Percentiles rank a stretch among this genome's conserved stretches.
These are phyloP conservation scores for Ctenomys sociabilis DNA, from an alignment of 2,113 vertebrate species.

Conservation along the genomic window DNA sequence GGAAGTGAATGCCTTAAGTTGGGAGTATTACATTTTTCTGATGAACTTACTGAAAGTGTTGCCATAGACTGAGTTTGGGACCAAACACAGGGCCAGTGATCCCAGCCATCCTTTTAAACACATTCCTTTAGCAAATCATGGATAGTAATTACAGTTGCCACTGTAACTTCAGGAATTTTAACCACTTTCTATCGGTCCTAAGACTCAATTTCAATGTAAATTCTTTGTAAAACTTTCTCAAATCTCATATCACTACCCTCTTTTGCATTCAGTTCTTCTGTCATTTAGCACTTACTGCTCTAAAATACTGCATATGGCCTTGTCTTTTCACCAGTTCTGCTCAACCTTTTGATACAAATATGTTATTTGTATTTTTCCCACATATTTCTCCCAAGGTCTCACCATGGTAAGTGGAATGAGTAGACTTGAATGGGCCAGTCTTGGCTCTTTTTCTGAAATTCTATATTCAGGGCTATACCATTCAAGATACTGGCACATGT, in stretches of 20 bases:
- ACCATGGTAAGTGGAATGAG: not conserved
- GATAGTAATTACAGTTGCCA: not conserved
- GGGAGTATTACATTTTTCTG: not conserved
- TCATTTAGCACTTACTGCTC: not conserved
- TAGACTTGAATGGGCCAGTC: not conserved
- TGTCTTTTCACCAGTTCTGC: not conserved
- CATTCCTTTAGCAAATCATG: not conserved
- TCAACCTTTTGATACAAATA: not conserved
- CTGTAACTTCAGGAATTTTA: not conserved
- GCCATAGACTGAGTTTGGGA: not conserved
- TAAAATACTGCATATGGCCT: not conserved
- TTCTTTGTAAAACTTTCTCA: not conserved
- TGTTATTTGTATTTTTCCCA: constrained; percentile 35
- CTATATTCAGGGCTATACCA: not conserved
- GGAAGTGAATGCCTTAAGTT: not conserved
- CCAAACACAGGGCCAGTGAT: not conserved
- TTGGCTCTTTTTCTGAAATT: not conserved
- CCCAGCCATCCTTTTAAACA: not conserved
- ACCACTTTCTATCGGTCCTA: constrained; percentile 4
- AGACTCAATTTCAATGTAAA: not conserved
- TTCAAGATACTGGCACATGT: not conserved
- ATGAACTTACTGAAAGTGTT: not conserved
- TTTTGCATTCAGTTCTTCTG: not conserved
- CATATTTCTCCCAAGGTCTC: constrained; percentile 12
- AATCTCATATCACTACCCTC: not conserved